Base-by-base conservation (phyloP, 2,888 invertebrate genomes). In the Nomada fabriciana region DNA sequence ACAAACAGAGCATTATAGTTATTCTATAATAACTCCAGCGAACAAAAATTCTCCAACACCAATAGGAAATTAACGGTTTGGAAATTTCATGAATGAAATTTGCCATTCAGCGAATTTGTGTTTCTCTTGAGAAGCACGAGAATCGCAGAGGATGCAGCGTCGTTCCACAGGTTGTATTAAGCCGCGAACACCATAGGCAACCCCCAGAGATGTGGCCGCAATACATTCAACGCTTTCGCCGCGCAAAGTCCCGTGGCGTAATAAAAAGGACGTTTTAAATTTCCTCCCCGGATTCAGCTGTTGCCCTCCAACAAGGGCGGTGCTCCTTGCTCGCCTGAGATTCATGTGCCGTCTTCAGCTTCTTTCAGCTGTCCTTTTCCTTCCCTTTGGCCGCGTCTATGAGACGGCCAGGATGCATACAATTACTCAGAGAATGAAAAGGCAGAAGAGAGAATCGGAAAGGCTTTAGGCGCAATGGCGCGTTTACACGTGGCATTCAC, bases 251-350 rank as follows among this genome's bases (percentile, higher is more conserved):
- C 74, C 74, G 80, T 52, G 74, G 82, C 80, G 72, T 76, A 64
- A 76, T 84, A 84, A 86, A 86, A 86, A 81, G 72, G 63, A 76
- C 70, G 78, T 76, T 81, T 83, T 76, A 81, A 83, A 86, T 83
- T 86, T 86, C 76, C 79, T 65, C 23, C 47, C 68, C 75, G 80
- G 79, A 86, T 86, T 86, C 75, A 83, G 75, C 79, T 52, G 77
- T 79, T 86, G 74, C 76, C 76, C 73, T 60, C 68, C 67, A 60
- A 74, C 71, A 59, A 74, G 76, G 61, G 78, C 36, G 65, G 68
- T 64, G 43, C 69, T 73, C 57, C 50, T 64, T 70, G n/a, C 61
- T 47, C 20, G 63, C 47, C 20, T 20, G 68, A 63, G 20, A 25
- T 59, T 73, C 77, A 63, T 63, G 63, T 57, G 55, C 47, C 76